Evolutionary conservation across 2,888 invertebrate genomes (phyloP).

Genomic region (Chelonus formosanus): DNA sequence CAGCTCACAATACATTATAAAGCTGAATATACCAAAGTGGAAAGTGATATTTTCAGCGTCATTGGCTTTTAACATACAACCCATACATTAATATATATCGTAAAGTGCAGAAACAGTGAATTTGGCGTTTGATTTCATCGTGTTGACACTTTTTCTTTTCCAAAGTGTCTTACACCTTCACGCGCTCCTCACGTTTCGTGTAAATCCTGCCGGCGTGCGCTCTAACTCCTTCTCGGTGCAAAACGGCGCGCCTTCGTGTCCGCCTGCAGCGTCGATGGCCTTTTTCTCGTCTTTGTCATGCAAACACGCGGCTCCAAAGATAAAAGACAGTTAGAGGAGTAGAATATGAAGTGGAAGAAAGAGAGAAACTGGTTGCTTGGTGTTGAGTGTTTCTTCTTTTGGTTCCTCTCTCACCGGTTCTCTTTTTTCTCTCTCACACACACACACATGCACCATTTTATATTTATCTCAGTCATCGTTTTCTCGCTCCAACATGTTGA

Average conservation of each 20-base stretch:
- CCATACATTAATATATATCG: no score
- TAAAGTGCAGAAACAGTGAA: no score
- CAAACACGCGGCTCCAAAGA: constrained; percentile 34
- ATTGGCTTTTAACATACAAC: constrained; percentile 2
- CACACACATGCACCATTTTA: constrained; percentile 21
- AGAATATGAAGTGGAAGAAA: constrained; percentile 36
- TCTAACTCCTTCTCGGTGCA: constrained; percentile 13
- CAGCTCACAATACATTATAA: not conserved
- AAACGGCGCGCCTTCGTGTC: constrained; percentile 25
- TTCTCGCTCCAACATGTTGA: not conserved
- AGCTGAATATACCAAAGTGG: not conserved
- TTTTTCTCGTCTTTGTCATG: constrained; percentile 49
- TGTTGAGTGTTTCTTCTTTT: constrained; percentile 41
- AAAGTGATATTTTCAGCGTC: constrained; percentile 12
- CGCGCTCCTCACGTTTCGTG: constrained; percentile 5
- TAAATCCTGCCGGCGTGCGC: constrained; percentile 19
- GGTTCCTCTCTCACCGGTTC: constrained; percentile 45
- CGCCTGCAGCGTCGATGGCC: constrained; percentile 41
- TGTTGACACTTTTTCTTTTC: no score
- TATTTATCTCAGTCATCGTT: constrained; percentile 22
- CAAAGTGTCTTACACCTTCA: not conserved
- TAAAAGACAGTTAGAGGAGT: constrained; percentile 35
- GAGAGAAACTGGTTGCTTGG: constrained; percentile 35
- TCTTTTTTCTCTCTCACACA: constrained; percentile 28
- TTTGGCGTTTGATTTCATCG: not conserved